Evolutionary conservation across 2,888 invertebrate species (phyloP).

Genomic region (Operophtera brumata): DNA sequence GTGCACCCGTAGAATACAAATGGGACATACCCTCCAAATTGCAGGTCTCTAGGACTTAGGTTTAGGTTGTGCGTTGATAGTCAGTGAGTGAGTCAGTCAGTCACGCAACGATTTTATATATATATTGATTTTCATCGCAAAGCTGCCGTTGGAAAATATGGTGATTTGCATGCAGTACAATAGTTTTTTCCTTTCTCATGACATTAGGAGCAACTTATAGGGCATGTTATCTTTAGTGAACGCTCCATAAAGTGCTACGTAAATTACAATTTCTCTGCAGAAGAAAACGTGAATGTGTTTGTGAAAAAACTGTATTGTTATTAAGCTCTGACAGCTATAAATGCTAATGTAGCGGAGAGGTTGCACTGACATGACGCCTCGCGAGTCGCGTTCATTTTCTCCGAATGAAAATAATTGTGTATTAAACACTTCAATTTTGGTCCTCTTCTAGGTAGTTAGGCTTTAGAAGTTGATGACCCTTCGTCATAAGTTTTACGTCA

Average conservation of each 20-base stretch:
- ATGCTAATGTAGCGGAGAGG: constrained; percentile 41
- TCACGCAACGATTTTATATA: background rate
- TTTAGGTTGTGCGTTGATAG: too few species aligned
- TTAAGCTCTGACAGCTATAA: constrained; percentile 37
- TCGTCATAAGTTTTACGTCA: too few species aligned
- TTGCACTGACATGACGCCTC: constrained; percentile 34
- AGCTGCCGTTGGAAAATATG: constrained; percentile 7
- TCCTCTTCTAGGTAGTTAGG: background rate
- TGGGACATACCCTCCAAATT: too few species aligned
- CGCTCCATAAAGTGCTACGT: constrained; percentile 18
- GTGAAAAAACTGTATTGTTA: constrained; percentile 36
- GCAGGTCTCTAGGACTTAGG: too few species aligned
- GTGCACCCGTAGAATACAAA: too few species aligned
- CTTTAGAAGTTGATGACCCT: background rate
- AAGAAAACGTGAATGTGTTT: constrained; percentile 32
- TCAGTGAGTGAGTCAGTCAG: too few species aligned
- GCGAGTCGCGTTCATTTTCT: constrained; percentile 54
- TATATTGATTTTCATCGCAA: constrained; percentile 3
- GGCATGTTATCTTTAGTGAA: constrained; percentile 20
- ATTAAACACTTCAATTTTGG: constrained; percentile 5
- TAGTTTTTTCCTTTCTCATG: constrained; percentile 11
- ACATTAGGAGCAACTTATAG: constrained; percentile 1
- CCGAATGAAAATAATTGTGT: constrained; percentile 45
- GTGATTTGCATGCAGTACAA: constrained; percentile 15
- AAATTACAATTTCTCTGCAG: constrained; percentile 22